Percentiles rank a stretch among this genome's conserved stretches.
Conservation (phyloP, 2,797 vertebrate genomes). For the Botia almorhae region DNA sequence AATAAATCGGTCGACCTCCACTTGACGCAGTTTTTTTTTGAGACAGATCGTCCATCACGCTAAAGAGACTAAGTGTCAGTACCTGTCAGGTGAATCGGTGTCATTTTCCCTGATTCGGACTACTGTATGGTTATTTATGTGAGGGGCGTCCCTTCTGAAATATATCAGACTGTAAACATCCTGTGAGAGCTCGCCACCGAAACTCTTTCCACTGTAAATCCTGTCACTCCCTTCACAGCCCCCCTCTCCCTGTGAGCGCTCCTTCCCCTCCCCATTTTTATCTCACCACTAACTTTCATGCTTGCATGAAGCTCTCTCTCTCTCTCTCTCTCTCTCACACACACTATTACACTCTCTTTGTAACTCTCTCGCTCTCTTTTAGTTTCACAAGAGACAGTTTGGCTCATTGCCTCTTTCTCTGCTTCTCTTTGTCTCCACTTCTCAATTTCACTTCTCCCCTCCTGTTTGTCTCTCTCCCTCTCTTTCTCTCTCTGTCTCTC, state of each 20-base stretch:
- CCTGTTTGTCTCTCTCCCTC: slow-evolving; percentile 11
- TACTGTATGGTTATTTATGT: slow-evolving; percentile 59
- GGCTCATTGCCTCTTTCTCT: slow-evolving; percentile 25
- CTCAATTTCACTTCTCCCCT: slow-evolving; percentile 15
- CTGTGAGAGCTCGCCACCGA: slow-evolving; percentile 63
- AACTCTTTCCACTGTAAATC: slow-evolving; percentile 71
- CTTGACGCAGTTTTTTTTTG: not conserved
- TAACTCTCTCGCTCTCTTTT: not conserved
- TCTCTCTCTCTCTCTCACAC: slow-evolving; percentile 4
- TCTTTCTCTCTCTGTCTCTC: slow-evolving; percentile 6
- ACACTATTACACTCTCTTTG: not conserved
- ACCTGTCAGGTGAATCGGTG: slow-evolving; percentile 19
- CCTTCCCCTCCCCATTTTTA: slow-evolving; percentile 24
- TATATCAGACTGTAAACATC: slow-evolving; percentile 77
- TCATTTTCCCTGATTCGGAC: slow-evolving; percentile 16
- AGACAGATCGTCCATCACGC: not conserved
- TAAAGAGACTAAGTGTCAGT: not conserved
- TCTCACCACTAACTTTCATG: slow-evolving; percentile 34
- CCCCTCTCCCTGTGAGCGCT: slow-evolving; percentile 32
- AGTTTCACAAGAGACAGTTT: slow-evolving; percentile 9
- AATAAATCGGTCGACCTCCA: not conserved
- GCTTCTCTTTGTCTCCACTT: slow-evolving; percentile 12
- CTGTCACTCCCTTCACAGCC: slow-evolving; percentile 54
- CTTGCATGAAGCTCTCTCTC: slow-evolving; percentile 20
- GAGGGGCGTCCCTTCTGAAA: slow-evolving; percentile 63